Conservation (phyloP, 2,888 invertebrate species). For the Sabatieria punctata region DNA sequence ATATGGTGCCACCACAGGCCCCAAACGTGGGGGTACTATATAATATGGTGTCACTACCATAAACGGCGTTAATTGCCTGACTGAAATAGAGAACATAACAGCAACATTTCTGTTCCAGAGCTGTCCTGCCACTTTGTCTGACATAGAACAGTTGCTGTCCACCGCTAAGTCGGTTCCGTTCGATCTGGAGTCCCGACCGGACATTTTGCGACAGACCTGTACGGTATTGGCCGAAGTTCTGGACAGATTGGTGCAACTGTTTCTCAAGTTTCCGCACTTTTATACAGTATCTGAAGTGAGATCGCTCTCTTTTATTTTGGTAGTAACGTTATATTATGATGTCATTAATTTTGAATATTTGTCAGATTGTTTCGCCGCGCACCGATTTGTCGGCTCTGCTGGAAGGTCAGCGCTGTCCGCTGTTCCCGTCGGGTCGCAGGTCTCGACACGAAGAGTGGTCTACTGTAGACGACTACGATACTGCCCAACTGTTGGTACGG, state of each 20-base stretch:
- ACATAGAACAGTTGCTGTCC: neutral
- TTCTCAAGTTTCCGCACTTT: neutral
- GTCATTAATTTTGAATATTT: no score
- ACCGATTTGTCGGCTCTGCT: slow-evolving; percentile 17
- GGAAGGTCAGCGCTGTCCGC: slow-evolving; percentile 15
- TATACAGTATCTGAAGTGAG: slow-evolving; percentile 1
- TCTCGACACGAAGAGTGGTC: slow-evolving; percentile 11
- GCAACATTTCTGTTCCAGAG: neutral
- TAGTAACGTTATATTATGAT: no score
- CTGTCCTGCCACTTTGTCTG: neutral
- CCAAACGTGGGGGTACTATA: no score
- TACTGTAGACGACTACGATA: slow-evolving; percentile 8
- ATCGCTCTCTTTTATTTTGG: no score
- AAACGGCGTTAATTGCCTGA: no score
- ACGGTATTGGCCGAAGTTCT: neutral
- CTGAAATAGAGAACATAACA: no score
- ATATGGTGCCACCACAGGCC: no score
- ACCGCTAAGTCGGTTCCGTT: neutral
- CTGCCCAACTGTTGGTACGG: slow-evolving; percentile 9
- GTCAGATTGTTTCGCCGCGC: slow-evolving; percentile 6
- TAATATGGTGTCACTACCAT: no score
- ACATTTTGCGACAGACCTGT: neutral
- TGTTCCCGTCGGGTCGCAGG: slow-evolving; percentile 9
- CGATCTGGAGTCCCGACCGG: neutral
- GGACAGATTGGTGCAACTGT: neutral